Conservation (phyloP, 2,888 invertebrate genomes). For the Saturnia pavonia region DNA sequence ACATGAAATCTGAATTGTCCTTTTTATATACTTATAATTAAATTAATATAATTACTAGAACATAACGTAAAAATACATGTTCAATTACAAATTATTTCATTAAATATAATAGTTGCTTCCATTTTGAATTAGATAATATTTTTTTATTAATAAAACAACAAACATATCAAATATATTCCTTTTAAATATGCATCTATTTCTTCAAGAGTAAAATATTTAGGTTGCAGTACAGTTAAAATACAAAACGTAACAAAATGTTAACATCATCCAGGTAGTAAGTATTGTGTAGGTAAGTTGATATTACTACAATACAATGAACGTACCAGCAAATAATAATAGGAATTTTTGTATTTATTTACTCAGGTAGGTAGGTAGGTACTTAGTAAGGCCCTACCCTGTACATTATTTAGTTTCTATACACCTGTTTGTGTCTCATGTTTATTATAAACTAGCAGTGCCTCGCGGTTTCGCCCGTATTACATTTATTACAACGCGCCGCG, state of each 20-base stretch:
- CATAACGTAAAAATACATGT: too few relatives aligned
- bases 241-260: not conserved
- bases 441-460: not conserved
- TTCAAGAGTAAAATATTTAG: not conserved
- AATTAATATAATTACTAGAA: too few relatives aligned
- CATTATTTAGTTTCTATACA: constrained; percentile 2
- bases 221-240: not conserved
- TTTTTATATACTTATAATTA: too few relatives aligned
- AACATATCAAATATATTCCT: not conserved
- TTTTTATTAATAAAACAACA: not conserved
- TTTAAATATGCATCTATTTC: not conserved
- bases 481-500: too few relatives aligned
- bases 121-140: too few relatives aligned
- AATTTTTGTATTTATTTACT: constrained; percentile 1
- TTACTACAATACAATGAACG: not conserved
- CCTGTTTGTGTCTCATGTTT: not conserved
- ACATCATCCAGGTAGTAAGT: not conserved
- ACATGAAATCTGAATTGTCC: too few relatives aligned
- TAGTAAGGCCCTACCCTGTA: not conserved
- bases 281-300: constrained; percentile 2
- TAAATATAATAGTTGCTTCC: too few relatives aligned
- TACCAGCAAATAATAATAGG: not conserved
- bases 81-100: too few relatives aligned
- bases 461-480: not conserved
- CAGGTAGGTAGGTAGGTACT: not conserved